Percentiles rank a stretch among this genome's conserved stretches.
Evolutionary conservation across 1,140 invertebrate species (phyloP).

Genomic region (Oncopodura yosiiana): DNA sequence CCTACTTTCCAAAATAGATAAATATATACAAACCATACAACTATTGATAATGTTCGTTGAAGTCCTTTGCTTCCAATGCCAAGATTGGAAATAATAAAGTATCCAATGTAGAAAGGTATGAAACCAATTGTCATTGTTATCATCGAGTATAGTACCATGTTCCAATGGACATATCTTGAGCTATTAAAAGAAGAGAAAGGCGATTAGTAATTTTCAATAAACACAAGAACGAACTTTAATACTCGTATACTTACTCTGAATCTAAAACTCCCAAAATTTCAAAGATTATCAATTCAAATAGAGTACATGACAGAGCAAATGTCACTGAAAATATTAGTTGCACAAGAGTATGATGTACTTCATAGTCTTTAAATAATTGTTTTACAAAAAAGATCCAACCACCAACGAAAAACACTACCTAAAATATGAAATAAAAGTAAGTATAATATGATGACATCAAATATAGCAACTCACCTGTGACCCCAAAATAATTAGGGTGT

Average conservation of each 20-base stretch:
- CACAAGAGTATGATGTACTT: slow-evolving; percentile 87
- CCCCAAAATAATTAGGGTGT: slow-evolving; percentile 55
- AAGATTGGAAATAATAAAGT: slow-evolving; percentile 86
- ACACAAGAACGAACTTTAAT: slow-evolving; percentile 23
- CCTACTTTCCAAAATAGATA: slow-evolving; percentile 99
- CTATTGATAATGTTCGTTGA: slow-evolving; percentile 60
- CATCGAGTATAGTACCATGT: slow-evolving; percentile 78
- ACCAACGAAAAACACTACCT: slow-evolving; percentile 89
- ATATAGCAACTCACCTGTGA: slow-evolving; percentile 49
- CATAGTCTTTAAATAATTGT: slow-evolving; percentile 95
- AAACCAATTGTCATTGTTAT: slow-evolving; percentile 91
- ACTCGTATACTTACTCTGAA: slow-evolving; percentile 55
- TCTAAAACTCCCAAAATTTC: slow-evolving; percentile 93
- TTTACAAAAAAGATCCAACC: slow-evolving; percentile 99
- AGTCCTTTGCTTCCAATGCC: slow-evolving; percentile 74
- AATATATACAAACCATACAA: slow-evolving; percentile 83
- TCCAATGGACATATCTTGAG: slow-evolving; percentile 94
- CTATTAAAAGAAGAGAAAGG: slow-evolving; percentile 43
- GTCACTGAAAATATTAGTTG: slow-evolving; percentile 94
- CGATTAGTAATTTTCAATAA: slow-evolving; percentile 26
- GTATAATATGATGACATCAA: slow-evolving; percentile 8
- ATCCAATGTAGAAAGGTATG: slow-evolving; percentile 95
- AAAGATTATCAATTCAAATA: slow-evolving; percentile 99
- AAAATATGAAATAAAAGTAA: slow-evolving; percentile 40
- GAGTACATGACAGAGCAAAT: slow-evolving; percentile 93